Base-by-base conservation (phyloP, 2,888 invertebrate genomes). In the Euzetes globulus region DNA sequence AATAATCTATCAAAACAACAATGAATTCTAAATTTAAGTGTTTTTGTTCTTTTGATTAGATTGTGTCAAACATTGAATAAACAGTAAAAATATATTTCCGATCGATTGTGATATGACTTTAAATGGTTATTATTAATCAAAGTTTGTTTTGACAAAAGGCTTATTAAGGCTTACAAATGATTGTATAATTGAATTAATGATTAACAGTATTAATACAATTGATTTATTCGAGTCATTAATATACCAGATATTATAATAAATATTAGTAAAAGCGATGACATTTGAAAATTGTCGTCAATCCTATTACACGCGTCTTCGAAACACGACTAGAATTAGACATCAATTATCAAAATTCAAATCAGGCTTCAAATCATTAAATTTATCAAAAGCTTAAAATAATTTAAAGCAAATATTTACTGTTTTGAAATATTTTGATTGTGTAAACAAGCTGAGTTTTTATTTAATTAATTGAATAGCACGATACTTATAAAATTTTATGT, bases 241-340 rank as follows among this genome's bases (percentile, higher is more conserved):
- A 65, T 9, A 58, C 27, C 65, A 9, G 15, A n/a, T 65, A 37
- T 65, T 65, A 17, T 65, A 7, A 19, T 4, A 65, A 65, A 19
- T 37, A n/a, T 65, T n/a, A 37, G n/a, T 37, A 65, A 65, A 37
- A 17, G 9, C 6, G 19, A 65, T 37, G 37, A 65, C n/a, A 37
- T 65, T 29, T 41, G 33, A n/a, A 37, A 9, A 65, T 37, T 65
- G 3, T 33, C 17, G n/a, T 17, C 37, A 13, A 37, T 33, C 7
- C 37, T 33, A 65, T 82, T 82, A 75, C 83, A 83, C 5, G 82
- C 83, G 76, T 83, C 82, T 22, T 79, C 79, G 25, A 80, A 79
- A 77, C 83, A 83, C 55, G 80, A 74, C 74, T 74, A n/a, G 15
- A 17, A 27, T 7, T 25, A n/a, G 52, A 13, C 29, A 58, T 33